These are phyloP conservation scores for Deilephila elpenor DNA, from an alignment of 2,888 invertebrate species.

Conservation along the genomic window DNA sequence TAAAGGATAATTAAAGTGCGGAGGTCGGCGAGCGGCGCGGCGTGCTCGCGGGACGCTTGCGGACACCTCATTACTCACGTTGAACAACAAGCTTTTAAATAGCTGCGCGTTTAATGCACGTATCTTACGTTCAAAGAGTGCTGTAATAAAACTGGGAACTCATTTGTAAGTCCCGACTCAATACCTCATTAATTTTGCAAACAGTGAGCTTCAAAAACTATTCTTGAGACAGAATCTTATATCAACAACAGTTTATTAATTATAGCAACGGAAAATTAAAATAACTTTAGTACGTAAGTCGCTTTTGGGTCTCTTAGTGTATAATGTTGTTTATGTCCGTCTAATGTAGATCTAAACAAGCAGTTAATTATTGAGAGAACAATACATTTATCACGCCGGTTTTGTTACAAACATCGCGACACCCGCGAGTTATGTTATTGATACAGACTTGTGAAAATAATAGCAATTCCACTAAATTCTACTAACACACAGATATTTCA, in stretches of 20 bases:
- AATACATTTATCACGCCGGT: neutral
- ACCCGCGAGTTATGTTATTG: constrained; percentile 1
- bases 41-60: neutral
- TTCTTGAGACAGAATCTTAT: neutral
- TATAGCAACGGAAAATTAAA: no score
- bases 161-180: neutral
- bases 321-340: neutral
- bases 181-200: constrained; percentile 4
- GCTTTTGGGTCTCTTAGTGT: neutral
- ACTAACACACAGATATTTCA: neutral
- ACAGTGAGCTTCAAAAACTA: neutral
- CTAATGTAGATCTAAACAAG: neutral
- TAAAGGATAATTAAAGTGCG: constrained; percentile 21
- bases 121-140: neutral
- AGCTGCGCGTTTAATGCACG: neutral
- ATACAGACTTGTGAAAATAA: neutral
- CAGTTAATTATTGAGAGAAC: constrained; percentile 3
- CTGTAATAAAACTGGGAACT: neutral
- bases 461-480: neutral
- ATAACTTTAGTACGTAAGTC: neutral
- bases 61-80: neutral
- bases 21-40: neutral
- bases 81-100: constrained; percentile 3
- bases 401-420: neutral
- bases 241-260: neutral